phyloP scores from a whole-genome alignment of 1,140 invertebrate genomes.

The Cataglyphis hispanica region DNA sequence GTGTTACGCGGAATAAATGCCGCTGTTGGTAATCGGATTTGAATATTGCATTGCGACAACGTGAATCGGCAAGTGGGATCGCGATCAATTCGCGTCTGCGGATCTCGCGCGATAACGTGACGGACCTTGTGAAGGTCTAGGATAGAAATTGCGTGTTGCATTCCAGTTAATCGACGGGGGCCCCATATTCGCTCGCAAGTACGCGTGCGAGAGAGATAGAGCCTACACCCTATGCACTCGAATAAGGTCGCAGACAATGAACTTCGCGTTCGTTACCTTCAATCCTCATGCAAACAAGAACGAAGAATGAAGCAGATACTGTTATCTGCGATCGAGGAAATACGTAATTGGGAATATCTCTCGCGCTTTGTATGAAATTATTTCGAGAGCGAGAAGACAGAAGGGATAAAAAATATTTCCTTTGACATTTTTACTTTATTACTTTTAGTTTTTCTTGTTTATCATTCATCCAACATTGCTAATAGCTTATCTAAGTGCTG shows the following conservation, averaged over 20 bases:
- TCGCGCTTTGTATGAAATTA: background rate
- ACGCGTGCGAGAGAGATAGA: constrained; percentile 53
- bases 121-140: constrained; percentile 71
- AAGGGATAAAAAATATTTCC: background rate
- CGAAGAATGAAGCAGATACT: background rate
- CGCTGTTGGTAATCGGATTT: constrained; percentile 7
- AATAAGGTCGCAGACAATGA: constrained; percentile 80
- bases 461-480: constrained; percentile 32
- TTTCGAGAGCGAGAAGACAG: background rate
- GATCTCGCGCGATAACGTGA: constrained; percentile 62
- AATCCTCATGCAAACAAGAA: background rate
- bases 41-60: constrained; percentile 50
- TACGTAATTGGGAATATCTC: constrained; percentile 16
- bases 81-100: constrained; percentile 18
- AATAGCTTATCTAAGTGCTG: constrained; percentile 40
- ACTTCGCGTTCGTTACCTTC: constrained; percentile 71
- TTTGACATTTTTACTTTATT: constrained; percentile 45
- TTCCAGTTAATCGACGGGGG: constrained; percentile 78
- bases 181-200: constrained; percentile 75
- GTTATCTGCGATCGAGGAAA: background rate
- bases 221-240: constrained; percentile 20
- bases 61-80: constrained; percentile 5
- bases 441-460: constrained; percentile 19
- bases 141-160: constrained; percentile 78
- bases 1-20: constrained; percentile 18